Percentiles rank a stretch among this genome's conserved stretches.
Conservation (phyloP, 2,113 vertebrate genomes). For the Phycodurus eques region DNA sequence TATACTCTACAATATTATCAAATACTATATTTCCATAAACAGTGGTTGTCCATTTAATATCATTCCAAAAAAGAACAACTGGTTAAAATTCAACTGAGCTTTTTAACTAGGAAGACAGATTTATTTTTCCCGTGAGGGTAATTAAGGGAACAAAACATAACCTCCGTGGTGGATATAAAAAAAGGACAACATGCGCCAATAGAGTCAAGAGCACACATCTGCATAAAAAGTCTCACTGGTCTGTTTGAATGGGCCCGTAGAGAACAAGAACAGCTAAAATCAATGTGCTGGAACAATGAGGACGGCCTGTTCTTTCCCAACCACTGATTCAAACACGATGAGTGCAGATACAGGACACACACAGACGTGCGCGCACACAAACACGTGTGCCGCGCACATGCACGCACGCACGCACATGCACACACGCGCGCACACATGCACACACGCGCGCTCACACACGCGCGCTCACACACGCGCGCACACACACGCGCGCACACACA, state of each 20-base stretch:
- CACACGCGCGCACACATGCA: not conserved
- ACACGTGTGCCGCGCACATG: too few species aligned
- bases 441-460: too few species aligned
- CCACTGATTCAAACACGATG: conserved; percentile 16
- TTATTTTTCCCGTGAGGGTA: too few species aligned
- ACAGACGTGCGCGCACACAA: not conserved
- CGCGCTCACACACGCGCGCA: not conserved
- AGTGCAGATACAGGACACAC: not conserved
- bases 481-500: not conserved
- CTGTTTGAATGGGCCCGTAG: conserved; percentile 21
- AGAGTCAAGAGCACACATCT: not conserved
- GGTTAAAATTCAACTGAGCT: too few species aligned
- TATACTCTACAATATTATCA: too few species aligned
- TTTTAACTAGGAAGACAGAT: too few species aligned
- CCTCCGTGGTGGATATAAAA: not conserved
- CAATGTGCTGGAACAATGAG: conserved; percentile 33
- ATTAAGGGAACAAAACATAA: not conserved
- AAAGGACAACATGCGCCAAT: not conserved
- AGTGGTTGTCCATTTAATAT: too few species aligned
- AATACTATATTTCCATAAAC: too few species aligned
- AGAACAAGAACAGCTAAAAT: conserved; percentile 28
- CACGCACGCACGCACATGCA: too few species aligned
- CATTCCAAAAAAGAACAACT: too few species aligned
- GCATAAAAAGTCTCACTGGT: conserved; percentile 17
- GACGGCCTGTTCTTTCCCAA: conserved; percentile 28